Conservation (phyloP, 2,797 vertebrate genomes). For the Adelosebastes latens region DNA sequence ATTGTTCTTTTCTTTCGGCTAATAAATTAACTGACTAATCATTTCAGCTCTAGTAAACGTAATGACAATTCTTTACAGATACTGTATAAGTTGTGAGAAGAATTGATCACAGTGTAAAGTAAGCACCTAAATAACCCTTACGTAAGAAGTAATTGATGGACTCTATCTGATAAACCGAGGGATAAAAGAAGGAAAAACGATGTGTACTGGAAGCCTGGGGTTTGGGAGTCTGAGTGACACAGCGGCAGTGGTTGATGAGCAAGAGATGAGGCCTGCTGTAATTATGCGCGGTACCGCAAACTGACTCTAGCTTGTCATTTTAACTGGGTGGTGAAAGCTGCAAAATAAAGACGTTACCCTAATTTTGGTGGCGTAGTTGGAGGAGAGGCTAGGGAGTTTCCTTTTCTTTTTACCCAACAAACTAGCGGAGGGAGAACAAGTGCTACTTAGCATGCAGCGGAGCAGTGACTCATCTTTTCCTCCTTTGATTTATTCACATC, state of each 20-base stretch:
- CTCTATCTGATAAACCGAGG: neutral
- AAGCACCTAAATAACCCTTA: neutral
- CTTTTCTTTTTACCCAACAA: conserved; percentile 57
- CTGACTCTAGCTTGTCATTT: conserved; percentile 69
- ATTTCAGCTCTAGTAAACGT: neutral
- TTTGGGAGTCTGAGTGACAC: conserved; percentile 23
- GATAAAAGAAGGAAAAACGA: conserved; percentile 7
- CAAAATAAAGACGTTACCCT: conserved; percentile 66
- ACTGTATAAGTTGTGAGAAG: neutral
- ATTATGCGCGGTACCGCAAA: conserved; percentile 65
- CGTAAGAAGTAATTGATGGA: neutral
- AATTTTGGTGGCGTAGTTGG: conserved; percentile 36
- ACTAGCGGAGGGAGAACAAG: conserved; percentile 60
- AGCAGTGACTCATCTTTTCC: conserved; percentile 73
- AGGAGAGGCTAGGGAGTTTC: conserved; percentile 57
- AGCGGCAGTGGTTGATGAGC: conserved; percentile 52
- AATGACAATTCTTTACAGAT: neutral
- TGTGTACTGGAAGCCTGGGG: neutral
- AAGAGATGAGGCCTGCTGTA: conserved; percentile 61
- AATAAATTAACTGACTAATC: neutral
- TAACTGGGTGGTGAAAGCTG: conserved; percentile 72
- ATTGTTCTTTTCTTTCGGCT: neutral
- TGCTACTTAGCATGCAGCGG: conserved; percentile 62
- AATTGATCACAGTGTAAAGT: neutral
- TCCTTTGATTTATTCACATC: conserved; percentile 67